These are phyloP conservation scores for Forbesichthys agassizii DNA, from an alignment of 2,113 vertebrate genomes.

Conservation along the genomic window DNA sequence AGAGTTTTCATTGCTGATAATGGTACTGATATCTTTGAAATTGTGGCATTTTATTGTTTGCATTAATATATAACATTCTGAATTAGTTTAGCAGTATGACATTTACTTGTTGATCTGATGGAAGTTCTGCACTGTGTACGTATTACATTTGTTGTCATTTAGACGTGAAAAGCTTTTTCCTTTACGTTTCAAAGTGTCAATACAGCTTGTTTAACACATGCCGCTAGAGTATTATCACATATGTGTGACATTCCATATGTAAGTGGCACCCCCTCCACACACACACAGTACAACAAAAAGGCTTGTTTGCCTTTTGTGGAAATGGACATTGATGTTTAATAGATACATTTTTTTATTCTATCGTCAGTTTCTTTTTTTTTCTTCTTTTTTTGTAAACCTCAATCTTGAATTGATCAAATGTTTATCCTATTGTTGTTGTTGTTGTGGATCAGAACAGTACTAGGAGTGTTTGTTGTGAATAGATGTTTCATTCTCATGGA, in stretches of 20 bases:
- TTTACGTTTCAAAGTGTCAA: slow-evolving; percentile 32
- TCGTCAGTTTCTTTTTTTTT: background rate
- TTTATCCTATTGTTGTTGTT: slow-evolving; percentile 25
- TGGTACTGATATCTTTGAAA: background rate
- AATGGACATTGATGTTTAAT: background rate
- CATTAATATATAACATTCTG: slow-evolving; percentile 8
- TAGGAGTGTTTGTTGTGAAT: slow-evolving; percentile 39
- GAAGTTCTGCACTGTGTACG: background rate
- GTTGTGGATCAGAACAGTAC: slow-evolving; percentile 36
- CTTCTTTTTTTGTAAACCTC: slow-evolving; percentile 7
- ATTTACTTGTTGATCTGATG: slow-evolving; percentile 32
- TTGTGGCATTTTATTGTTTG: slow-evolving; percentile 12
- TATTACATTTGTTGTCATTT: no score
- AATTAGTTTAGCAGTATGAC: slow-evolving; percentile 24
- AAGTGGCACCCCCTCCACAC: slow-evolving; percentile 45
- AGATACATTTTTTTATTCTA: background rate
- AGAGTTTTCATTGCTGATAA: slow-evolving; percentile 4
- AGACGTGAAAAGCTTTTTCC: no score
- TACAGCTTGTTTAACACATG: slow-evolving; percentile 60
- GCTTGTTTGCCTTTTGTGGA: background rate
- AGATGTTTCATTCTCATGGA: slow-evolving; percentile 55
- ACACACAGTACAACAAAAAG: no score
- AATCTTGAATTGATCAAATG: slow-evolving; percentile 36
- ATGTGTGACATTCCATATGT: slow-evolving; percentile 65
- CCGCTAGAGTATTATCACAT: slow-evolving; percentile 59